These are phyloP conservation scores for Brachionus calyciflorus DNA, from an alignment of 1,140 invertebrate genomes.

Conservation along the genomic window DNA sequence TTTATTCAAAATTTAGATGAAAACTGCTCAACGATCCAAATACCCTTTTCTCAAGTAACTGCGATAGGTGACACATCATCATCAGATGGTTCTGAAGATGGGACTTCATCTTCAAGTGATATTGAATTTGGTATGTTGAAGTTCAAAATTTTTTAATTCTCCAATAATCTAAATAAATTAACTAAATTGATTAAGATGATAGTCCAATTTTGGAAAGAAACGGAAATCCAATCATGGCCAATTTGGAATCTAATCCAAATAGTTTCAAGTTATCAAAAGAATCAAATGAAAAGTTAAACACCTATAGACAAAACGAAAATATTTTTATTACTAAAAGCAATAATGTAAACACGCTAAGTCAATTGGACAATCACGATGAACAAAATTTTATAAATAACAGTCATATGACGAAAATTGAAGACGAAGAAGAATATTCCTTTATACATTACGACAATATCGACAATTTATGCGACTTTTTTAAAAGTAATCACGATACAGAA, in stretches of 20 bases:
- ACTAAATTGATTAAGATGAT: neutral
- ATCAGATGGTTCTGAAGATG: neutral
- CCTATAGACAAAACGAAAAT: neutral
- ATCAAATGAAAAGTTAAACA: neutral
- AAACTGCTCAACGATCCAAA: conserved; percentile 7
- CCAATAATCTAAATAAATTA: neutral
- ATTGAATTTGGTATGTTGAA: conserved; percentile 1
- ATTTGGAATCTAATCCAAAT: neutral
- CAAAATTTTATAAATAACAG: conserved; percentile 25
- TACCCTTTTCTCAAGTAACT: neutral
- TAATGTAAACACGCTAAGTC: neutral
- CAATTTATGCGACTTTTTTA: neutral
- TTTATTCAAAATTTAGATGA: neutral
- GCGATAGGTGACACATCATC: conserved; percentile 8
- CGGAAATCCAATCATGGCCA: neutral
- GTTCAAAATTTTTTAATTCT: too few relatives aligned
- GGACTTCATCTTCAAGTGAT: neutral
- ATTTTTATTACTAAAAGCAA: conserved; percentile 3
- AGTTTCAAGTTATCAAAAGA: neutral
- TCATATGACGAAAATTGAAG: conserved; percentile 10
- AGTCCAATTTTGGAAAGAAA: conserved; percentile 5
- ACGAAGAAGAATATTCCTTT: conserved; percentile 26
- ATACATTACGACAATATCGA: conserved; percentile 1
- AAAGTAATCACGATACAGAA: neutral
- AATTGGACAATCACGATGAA: neutral